Evolutionary conservation across 2,797 vertebrate genomes (phyloP).

Genomic region (Mionectes olivaceus): DNA sequence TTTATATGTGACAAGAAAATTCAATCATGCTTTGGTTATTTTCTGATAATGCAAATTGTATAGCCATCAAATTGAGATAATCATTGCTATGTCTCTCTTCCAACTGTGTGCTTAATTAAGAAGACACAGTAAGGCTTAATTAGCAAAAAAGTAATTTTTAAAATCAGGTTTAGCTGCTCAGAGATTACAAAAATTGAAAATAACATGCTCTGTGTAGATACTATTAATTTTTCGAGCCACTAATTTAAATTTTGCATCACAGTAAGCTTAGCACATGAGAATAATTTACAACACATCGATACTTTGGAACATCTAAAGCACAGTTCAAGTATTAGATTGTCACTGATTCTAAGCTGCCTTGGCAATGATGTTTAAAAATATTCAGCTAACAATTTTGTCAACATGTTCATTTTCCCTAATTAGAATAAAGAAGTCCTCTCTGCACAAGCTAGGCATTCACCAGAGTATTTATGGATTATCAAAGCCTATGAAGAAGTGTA

Average conservation of each 20-base stretch:
- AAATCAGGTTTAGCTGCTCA: constrained; percentile 64
- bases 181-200: constrained; percentile 63
- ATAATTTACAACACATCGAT: constrained; percentile 16
- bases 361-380: background rate
- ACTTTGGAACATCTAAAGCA: background rate
- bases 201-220: constrained; percentile 31
- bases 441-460: background rate
- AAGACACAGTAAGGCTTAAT: constrained; percentile 66
- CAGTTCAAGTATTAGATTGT: background rate
- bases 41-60: constrained; percentile 49
- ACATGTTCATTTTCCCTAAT: background rate
- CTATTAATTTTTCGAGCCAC: constrained; percentile 52
- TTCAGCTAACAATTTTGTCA: background rate
- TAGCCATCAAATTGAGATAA: constrained; percentile 49
- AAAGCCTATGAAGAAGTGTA: background rate
- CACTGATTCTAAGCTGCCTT: background rate
- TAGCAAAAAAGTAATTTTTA: constrained; percentile 63
- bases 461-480: background rate
- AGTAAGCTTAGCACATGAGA: constrained; percentile 31
- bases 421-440: background rate
- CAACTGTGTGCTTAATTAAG: constrained; percentile 68
- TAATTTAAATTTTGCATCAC: constrained; percentile 23
- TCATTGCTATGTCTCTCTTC: constrained; percentile 25
- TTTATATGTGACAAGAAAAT: constrained; percentile 56
- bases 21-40: constrained; percentile 27